Conservation (phyloP, 2,797 vertebrate species). For the Atherinosoma microstoma region DNA sequence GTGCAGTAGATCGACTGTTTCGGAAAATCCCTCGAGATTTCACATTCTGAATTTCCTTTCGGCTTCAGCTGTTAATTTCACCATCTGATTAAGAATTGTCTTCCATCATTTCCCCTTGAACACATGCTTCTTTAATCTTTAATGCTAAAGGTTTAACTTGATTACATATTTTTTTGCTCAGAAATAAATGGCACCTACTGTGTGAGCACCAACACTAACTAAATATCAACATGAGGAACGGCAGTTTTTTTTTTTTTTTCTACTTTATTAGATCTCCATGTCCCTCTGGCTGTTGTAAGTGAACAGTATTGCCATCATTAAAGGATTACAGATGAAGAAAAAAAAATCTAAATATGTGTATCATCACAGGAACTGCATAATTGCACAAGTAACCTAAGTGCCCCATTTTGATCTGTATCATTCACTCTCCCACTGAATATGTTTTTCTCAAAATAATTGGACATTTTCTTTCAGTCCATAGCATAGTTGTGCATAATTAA, state of each 20-base stretch:
- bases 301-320: conserved; percentile 73
- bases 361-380: conserved; percentile 75
- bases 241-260: conserved; percentile 35
- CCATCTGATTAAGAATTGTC: conserved; percentile 14
- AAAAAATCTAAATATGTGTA: conserved; percentile 70
- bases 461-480: conserved; percentile 78
- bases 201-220: conserved; percentile 44
- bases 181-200: conserved; percentile 38
- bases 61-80: conserved; percentile 65
- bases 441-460: conserved; percentile 84
- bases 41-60: conserved; percentile 63
- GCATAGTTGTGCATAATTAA: conserved; percentile 82
- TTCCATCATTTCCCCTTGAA: conserved; percentile 24
- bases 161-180: conserved; percentile 28
- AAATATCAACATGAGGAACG: conserved; percentile 50
- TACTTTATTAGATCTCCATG: conserved; percentile 61
- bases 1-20: conserved; percentile 11
- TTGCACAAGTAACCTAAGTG: conserved; percentile 80
- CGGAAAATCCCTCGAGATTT: conserved; percentile 24
- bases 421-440: conserved; percentile 75
- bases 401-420: conserved; percentile 81
- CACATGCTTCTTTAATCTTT: conserved; percentile 23
- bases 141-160: conserved; percentile 45
- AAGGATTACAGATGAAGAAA: conserved; percentile 69
- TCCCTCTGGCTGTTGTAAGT: conserved; percentile 65